Percentiles rank a stretch among this genome's conserved stretches.
Conservation (phyloP, 92 coral and sea anemone genomes). For the Epizoanthus illoricatus region DNA sequence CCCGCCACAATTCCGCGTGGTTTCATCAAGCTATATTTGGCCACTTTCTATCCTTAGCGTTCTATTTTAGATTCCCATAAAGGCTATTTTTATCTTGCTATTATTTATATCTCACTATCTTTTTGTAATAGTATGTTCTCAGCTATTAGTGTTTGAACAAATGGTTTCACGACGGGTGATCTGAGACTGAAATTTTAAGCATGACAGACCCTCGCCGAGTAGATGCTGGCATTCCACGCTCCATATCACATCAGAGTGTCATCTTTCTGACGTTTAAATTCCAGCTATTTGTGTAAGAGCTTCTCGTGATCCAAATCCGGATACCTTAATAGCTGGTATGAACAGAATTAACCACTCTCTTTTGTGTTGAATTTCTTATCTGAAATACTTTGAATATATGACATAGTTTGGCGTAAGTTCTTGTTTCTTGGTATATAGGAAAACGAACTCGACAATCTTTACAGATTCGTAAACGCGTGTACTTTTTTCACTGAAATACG, state of each 20-base stretch:
- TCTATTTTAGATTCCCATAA: not conserved
- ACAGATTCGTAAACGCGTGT: not conserved
- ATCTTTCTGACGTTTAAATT: not conserved
- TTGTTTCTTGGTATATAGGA: not conserved
- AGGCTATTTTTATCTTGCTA: slow-evolving; percentile 4
- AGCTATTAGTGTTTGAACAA: not conserved
- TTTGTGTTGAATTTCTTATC: slow-evolving; percentile 20
- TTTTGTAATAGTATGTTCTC: not conserved
- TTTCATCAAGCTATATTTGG: not conserved
- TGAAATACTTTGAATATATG: slow-evolving; percentile 30
- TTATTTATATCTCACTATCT: slow-evolving; percentile 1
- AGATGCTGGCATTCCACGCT: slow-evolving; percentile 18
- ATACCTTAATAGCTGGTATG: not conserved
- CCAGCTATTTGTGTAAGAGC: not conserved
- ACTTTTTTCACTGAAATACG: not conserved
- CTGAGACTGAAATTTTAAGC: not conserved
- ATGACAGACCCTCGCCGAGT: not conserved
- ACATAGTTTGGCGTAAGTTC: slow-evolving; percentile 17
- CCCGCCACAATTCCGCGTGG: not conserved
- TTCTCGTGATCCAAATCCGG: not conserved
- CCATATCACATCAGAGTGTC: not conserved
- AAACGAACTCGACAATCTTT: not conserved
- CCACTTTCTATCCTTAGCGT: not conserved
- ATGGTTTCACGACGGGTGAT: slow-evolving; percentile 20
- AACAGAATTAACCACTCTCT: not conserved